Percentiles rank a stretch among this genome's conserved stretches.
phyloP scores from a whole-genome alignment of 2,888 invertebrate genomes.

The Argyra leucocephala region DNA sequence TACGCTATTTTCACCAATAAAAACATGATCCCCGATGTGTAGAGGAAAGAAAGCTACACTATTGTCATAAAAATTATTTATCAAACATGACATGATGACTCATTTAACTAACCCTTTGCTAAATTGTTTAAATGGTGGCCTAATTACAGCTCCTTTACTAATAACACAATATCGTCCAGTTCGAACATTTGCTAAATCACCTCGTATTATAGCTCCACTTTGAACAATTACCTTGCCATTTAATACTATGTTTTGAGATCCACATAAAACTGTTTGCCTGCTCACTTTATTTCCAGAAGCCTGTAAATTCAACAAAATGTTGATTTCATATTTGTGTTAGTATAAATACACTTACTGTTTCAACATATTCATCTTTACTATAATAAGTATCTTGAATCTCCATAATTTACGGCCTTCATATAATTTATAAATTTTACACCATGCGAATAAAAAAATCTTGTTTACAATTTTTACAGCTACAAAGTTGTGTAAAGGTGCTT shows the following conservation, averaged over 20 bases:
- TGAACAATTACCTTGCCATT: conserved; percentile 98
- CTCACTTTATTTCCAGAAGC: conserved; percentile 98
- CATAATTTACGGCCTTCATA: too few relatives aligned
- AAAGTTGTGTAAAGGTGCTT: too few relatives aligned
- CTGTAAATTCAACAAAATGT: conserved; percentile 53
- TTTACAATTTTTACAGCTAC: too few relatives aligned
- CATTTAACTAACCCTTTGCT: conserved; percentile 86
- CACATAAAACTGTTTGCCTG: conserved; percentile 91
- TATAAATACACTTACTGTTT: conserved; percentile 59
- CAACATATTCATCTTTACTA: conserved; percentile 87
- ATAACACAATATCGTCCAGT: conserved; percentile 94
- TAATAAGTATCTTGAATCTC: conserved; percentile 82
- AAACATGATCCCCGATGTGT: conserved; percentile 96
- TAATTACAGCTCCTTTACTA: conserved; percentile 82
- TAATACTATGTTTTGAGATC: conserved; percentile 96
- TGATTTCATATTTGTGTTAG: conserved; percentile 21
- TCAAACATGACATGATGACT: too few relatives aligned
- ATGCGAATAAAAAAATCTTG: too few relatives aligned
- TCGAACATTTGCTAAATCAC: conserved; percentile 92
- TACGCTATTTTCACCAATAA: conserved; percentile 91
- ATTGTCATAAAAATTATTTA: conserved; percentile 20
- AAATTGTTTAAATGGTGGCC: conserved; percentile 97
- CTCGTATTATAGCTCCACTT: conserved; percentile 90
- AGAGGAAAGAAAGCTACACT: conserved; percentile 92
- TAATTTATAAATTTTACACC: too few relatives aligned